Conservation (phyloP, 2,888 invertebrate genomes). For the Ypsolopha scabrella region DNA sequence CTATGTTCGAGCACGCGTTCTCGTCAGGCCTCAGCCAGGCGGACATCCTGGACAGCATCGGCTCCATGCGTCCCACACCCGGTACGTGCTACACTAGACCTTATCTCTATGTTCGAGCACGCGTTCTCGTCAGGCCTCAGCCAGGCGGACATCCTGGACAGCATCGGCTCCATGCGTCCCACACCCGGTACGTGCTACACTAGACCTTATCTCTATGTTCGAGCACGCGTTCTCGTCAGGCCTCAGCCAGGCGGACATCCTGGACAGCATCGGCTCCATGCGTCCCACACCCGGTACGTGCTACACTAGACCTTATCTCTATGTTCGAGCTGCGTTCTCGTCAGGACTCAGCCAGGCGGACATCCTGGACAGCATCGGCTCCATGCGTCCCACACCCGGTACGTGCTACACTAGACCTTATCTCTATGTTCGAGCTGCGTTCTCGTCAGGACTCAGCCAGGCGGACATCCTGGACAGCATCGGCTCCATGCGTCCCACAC, state of each 20-base stretch:
- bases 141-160: constrained; percentile 36
- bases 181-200: not conserved
- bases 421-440: too few species aligned
- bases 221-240: constrained; percentile 56
- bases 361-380: constrained; percentile 41
- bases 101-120: constrained; percentile 37
- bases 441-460: too few species aligned
- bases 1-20: constrained; percentile 50
- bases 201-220: constrained; percentile 21
- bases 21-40: constrained; percentile 41
- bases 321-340: constrained; percentile 52
- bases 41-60: constrained; percentile 30
- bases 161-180: not conserved
- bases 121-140: constrained; percentile 48
- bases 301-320: too few species aligned
- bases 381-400: constrained; percentile 44
- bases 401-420: too few species aligned
- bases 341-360: constrained; percentile 42
- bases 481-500: too few species aligned
- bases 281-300: not conserved
- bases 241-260: constrained; percentile 37
- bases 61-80: not conserved
- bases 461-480: too few species aligned
- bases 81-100: not conserved
- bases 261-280: constrained; percentile 12